Evolutionary conservation across 2,113 vertebrate species (phyloP).

Genomic region (Protobothrops mucrosquamatus): DNA sequence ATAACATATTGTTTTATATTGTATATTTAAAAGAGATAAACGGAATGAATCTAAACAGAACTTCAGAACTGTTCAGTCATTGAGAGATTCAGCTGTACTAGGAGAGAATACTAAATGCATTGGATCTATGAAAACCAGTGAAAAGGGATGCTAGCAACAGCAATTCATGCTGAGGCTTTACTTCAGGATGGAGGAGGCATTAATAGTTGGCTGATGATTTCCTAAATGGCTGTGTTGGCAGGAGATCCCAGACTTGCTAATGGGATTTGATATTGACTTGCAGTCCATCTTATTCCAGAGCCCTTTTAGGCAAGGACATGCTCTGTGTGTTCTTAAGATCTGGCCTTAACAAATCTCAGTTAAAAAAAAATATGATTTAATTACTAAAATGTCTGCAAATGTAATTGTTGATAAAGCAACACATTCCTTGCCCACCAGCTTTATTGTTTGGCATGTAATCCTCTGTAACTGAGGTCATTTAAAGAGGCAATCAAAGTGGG

Average conservation of each 20-base stretch:
- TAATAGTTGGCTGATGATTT: conserved; percentile 15
- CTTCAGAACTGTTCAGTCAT: conserved; percentile 11
- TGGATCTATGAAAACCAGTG: neutral
- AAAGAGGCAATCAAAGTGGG: neutral
- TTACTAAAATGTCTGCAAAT: neutral
- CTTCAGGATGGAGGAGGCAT: conserved; percentile 4
- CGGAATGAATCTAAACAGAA: conserved; percentile 21
- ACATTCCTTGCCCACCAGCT: neutral
- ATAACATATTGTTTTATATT: conserved; percentile 74
- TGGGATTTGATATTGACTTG: conserved; percentile 22
- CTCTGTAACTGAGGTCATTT: neutral
- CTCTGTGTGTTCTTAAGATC: conserved; percentile 1
- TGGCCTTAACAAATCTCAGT: neutral
- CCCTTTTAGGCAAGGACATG: conserved; percentile 16
- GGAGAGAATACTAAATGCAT: neutral
- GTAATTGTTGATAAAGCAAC: neutral
- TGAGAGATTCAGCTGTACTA: neutral
- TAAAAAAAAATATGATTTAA: neutral
- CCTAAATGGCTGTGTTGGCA: conserved; percentile 23
- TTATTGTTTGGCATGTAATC: neutral
- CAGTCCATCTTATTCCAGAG: neutral
- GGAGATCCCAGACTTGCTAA: conserved; percentile 34
- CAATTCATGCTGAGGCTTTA: neutral
- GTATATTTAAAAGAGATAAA: conserved; percentile 67
- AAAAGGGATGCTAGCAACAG: neutral